These are phyloP conservation scores for Sphaerodactylus townsendi DNA, from an alignment of 2,113 vertebrate species.

Conservation along the genomic window DNA sequence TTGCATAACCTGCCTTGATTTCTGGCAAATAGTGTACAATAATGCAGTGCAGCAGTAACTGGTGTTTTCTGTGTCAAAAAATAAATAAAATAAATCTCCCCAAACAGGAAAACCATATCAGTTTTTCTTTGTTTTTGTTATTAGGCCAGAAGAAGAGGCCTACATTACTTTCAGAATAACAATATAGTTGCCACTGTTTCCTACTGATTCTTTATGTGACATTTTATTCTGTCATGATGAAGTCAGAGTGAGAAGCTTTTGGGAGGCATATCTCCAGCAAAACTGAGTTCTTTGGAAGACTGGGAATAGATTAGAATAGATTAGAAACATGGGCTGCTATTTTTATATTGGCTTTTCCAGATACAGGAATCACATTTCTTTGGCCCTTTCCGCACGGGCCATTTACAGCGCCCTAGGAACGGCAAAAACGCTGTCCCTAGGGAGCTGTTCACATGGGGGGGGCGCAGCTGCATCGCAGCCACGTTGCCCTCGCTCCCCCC, in stretches of 20 bases:
- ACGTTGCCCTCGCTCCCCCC: too few species aligned
- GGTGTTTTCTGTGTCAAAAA: not conserved
- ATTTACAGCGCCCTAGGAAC: too few species aligned
- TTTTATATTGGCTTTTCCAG: not conserved
- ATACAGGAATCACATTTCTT: not conserved
- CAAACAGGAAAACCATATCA: not conserved
- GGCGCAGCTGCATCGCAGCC: too few species aligned
- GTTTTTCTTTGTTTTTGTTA: not conserved
- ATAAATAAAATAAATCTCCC: not conserved
- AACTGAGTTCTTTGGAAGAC: not conserved
- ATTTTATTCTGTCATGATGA: not conserved
- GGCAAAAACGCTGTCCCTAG: too few species aligned
- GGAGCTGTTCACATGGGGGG: too few species aligned
- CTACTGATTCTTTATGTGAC: not conserved
- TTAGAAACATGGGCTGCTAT: not conserved
- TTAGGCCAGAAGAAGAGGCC: not conserved
- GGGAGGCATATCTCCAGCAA: not conserved
- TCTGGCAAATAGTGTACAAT: not conserved
- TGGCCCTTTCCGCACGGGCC: too few species aligned
- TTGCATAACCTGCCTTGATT: conserved; percentile 8
- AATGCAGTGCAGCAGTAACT: not conserved
- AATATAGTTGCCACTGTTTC: not conserved
- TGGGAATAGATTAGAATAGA: not conserved
- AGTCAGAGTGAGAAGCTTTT: not conserved
- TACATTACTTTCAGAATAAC: not conserved